Evolutionary conservation across 1,140 invertebrate species (phyloP).

Genomic region (Drosophila bipectinata): DNA sequence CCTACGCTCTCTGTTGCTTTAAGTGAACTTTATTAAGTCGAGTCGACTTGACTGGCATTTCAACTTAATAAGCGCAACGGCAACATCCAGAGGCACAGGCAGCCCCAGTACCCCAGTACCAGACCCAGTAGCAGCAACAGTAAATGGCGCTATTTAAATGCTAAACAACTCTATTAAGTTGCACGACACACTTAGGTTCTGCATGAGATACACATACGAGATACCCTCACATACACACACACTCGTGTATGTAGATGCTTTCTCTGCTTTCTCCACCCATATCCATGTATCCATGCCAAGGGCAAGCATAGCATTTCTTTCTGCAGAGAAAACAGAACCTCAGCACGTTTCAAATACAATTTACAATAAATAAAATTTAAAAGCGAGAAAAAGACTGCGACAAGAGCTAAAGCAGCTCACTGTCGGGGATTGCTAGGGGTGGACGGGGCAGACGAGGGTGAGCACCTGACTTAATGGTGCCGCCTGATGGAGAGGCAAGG

Average conservation of each 20-base stretch:
- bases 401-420: constrained; percentile 48
- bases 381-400: constrained; percentile 74
- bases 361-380: constrained; percentile 83
- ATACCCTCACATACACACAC: constrained; percentile 22
- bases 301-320: constrained; percentile 56
- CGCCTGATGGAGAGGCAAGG: constrained; percentile 17
- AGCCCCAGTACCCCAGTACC: constrained; percentile 6
- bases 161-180: constrained; percentile 81
- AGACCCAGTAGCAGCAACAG: constrained; percentile 4
- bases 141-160: constrained; percentile 79
- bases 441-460: constrained; percentile 15
- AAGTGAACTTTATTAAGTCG: constrained; percentile 71
- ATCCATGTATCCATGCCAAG: constrained; percentile 54
- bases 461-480: constrained; percentile 64
- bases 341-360: constrained; percentile 82
- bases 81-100: constrained; percentile 48
- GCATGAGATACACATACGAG: constrained; percentile 7
- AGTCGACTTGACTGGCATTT: constrained; percentile 62
- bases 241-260: constrained; percentile 20
- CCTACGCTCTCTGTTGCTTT: constrained; percentile 44
- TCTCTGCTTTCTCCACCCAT: constrained; percentile 19
- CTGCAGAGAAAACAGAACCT: constrained; percentile 68
- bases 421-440: background rate
- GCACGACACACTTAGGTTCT: constrained; percentile 65
- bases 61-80: constrained; percentile 71